Evolutionary conservation across 2,797 vertebrate genomes (phyloP).

Genomic region (Synaphobranchus kaupii): DNA sequence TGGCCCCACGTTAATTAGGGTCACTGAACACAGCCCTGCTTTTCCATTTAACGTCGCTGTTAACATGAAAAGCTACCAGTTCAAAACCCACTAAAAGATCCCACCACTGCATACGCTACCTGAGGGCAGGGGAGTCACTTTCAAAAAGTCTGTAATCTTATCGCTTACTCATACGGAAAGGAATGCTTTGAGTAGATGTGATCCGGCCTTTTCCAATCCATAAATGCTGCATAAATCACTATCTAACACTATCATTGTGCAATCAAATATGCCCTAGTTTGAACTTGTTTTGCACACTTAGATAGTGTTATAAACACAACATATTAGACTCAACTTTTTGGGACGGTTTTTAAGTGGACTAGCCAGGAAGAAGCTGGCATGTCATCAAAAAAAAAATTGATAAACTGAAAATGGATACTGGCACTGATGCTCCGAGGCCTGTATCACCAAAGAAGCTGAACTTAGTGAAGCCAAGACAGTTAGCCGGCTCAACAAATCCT

Average conservation of each 20-base stretch:
- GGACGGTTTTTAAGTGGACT: not conserved
- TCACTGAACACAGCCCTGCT: not conserved
- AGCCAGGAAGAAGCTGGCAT: not conserved
- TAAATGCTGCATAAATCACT: conserved; percentile 40
- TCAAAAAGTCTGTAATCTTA: conserved; percentile 40
- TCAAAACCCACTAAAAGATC: conserved; percentile 33
- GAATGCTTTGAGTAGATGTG: conserved; percentile 43
- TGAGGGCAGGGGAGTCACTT: conserved; percentile 24
- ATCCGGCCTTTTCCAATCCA: conserved; percentile 43
- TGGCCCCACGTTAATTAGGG: conserved; percentile 1
- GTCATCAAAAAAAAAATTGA: not conserved
- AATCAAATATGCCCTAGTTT: conserved; percentile 31
- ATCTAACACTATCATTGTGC: conserved; percentile 18
- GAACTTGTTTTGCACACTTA: conserved; percentile 28
- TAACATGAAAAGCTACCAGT: conserved; percentile 30
- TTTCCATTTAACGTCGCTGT: conserved; percentile 23
- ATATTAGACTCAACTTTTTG: not conserved
- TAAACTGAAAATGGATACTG: not conserved
- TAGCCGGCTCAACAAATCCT: no score
- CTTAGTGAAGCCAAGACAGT: no score
- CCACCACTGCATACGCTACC: conserved; percentile 32
- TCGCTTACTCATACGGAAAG: conserved; percentile 34
- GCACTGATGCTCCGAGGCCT: not conserved
- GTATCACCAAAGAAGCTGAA: no score
- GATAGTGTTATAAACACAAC: conserved; percentile 16